These are phyloP conservation scores for Drosophila biarmipes DNA, from an alignment of 1,140 invertebrate genomes.

Conservation along the genomic window DNA sequence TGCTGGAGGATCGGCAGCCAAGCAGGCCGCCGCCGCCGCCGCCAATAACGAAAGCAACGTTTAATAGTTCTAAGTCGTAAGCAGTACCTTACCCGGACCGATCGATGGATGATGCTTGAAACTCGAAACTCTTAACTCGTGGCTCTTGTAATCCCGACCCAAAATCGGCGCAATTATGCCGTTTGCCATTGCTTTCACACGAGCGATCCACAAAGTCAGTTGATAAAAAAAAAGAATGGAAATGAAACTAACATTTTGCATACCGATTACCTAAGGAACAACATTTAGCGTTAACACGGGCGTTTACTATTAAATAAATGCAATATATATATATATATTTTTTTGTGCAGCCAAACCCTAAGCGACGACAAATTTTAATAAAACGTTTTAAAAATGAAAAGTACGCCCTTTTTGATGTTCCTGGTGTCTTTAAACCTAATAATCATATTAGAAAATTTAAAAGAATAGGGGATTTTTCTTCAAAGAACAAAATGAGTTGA, in stretches of 20 bases:
- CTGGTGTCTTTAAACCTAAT: no score
- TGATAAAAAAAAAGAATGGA: conserved; percentile 4
- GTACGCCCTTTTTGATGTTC: background rate
- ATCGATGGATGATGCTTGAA: background rate
- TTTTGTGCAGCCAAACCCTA: conserved; percentile 67
- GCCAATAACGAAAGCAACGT: conserved; percentile 77
- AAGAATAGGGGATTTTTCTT: no score
- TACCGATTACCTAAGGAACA: conserved; percentile 54
- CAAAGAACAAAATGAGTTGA: no score
- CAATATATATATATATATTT: conserved; percentile 57
- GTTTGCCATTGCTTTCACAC: conserved; percentile 18
- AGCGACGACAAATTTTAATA: conserved; percentile 65
- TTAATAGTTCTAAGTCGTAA: conserved; percentile 73
- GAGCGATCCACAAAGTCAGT: conserved; percentile 14
- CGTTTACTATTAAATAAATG: conserved; percentile 66
- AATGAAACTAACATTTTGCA: conserved; percentile 46
- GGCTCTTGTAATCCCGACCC: background rate
- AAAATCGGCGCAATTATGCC: conserved; percentile 9
- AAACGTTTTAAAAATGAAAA: conserved; percentile 70
- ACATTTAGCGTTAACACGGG: conserved; percentile 57
- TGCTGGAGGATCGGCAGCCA: conserved; percentile 25
- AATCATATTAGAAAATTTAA: no score
- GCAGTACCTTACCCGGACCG: conserved; percentile 66
- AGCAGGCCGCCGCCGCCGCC: conserved; percentile 28
- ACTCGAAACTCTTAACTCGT: background rate